Conservation (phyloP, 30 jellyfish, hydroid and myxozoan species). For the Sanderia malayensis region DNA sequence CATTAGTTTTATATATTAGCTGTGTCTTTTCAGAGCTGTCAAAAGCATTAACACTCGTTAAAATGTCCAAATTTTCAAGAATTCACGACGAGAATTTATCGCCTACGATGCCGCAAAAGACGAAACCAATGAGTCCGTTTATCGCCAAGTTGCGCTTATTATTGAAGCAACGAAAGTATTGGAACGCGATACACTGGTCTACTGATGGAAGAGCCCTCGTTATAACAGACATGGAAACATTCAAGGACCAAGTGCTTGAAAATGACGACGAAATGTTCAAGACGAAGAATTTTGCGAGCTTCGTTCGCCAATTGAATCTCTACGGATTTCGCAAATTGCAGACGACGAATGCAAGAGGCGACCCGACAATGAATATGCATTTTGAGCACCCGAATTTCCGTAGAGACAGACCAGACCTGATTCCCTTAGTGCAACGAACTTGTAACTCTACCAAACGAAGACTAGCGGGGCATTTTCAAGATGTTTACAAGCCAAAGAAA, state of each 20-base stretch:
- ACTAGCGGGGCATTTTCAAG: slow-evolving; percentile 32
- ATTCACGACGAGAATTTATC: slow-evolving; percentile 43
- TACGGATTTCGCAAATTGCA: slow-evolving; percentile 96
- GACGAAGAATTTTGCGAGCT: slow-evolving; percentile 94
- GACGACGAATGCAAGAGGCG: slow-evolving; percentile 74
- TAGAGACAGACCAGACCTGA: slow-evolving; percentile 93
- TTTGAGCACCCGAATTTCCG: slow-evolving; percentile 96
- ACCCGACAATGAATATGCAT: slow-evolving; percentile 93
- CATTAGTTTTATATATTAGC: too few species aligned
- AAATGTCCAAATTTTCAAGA: slow-evolving; percentile 24
- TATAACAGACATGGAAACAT: slow-evolving; percentile 76
- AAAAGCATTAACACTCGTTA: too few species aligned
- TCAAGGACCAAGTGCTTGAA: slow-evolving; percentile 82
- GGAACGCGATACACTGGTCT: slow-evolving; percentile 96
- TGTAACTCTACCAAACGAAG: slow-evolving; percentile 67
- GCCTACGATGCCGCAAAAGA: slow-evolving; percentile 66
- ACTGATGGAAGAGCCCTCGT: slow-evolving; percentile 89
- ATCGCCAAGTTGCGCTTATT: slow-evolving; percentile 91
- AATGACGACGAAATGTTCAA: slow-evolving; percentile 98
- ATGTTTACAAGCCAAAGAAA: slow-evolving; percentile 40
- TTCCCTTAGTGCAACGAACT: slow-evolving; percentile 94
- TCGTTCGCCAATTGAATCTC: slow-evolving; percentile 91
- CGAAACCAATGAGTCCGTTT: slow-evolving; percentile 96
- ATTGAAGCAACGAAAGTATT: slow-evolving; percentile 73
- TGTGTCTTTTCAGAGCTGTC: too few species aligned